Base-by-base conservation (phyloP, 2,888 invertebrate genomes). In the Hydropsyche betteni region DNA sequence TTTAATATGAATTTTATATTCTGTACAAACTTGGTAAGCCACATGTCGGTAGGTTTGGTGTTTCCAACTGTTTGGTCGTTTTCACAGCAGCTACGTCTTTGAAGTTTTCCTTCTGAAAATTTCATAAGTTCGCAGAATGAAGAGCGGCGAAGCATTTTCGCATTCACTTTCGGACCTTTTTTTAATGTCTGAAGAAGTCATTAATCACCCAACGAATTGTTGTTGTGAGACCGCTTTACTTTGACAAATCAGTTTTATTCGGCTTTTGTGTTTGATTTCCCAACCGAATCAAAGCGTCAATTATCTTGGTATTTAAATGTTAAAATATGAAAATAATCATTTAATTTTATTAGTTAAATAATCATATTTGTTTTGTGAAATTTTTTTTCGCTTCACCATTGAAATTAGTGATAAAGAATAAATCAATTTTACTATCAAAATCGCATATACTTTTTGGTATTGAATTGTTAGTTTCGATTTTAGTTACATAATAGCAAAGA, bases 401-500 rank as follows among this genome's bases (percentile, higher is more conserved):
- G 2, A 24, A 24, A 24, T 24, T 2, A 24, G 24, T 24, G 24
- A 2, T 24, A 24, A 24, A 24, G 24, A 1, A 24, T 24, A 24
- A 2, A 24, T 24, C 24, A 2, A 24, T 24, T 24, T 24, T 24
- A 24, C 24, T 55, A 1, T 1, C 55, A 14, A 55, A 61, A 16
- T 16, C 16, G 34, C 64, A 10, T 64, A 7, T 34, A 44, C 10
- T 44, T 44, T 44, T 2, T 44, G 1, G 44, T 44, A 10, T 44
- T 10, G 44, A 44, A 44, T 44, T 44, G 50, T 36, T 44, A 44
- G 50, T 44, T 44, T 69, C 50, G 38, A n/a, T 50, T 38, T 16
- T 50, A 53, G 51, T 70, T 70, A 70, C 53, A 36, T 70, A 70
- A 70, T 70, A 24, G 53, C 36, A 52, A 70, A 44, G 53, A 70